Conservation (phyloP, 2,113 vertebrate species). For the Myrmecophaga tridactyla region DNA sequence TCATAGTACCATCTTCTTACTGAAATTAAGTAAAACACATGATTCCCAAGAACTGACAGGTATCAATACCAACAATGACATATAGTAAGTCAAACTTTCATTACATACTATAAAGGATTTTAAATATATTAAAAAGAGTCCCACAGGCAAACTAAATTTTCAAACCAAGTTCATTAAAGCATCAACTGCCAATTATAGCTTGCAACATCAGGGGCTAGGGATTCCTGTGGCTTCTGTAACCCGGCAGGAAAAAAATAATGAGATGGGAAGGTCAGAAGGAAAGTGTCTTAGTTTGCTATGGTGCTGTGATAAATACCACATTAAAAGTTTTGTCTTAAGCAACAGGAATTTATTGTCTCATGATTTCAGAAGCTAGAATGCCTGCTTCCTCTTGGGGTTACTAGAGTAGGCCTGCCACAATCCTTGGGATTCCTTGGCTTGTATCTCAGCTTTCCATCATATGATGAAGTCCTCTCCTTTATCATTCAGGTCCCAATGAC, state of each 20-base stretch:
- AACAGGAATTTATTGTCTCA: no score
- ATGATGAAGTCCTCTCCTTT: no score
- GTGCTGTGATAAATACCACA: no score
- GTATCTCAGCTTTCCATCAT: no score
- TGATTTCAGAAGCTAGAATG: no score
- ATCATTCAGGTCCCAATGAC: no score
- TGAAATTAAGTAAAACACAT: constrained; percentile 72
- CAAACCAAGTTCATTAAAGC: constrained; percentile 28
- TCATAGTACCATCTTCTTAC: constrained; percentile 65
- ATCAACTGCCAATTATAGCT: neutral
- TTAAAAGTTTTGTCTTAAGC: no score
- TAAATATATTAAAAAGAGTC: neutral
- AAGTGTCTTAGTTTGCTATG: neutral
- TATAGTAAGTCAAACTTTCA: neutral
- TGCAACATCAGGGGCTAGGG: neutral
- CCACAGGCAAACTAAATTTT: constrained; percentile 5
- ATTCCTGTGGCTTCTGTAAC: neutral
- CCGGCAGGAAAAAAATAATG: neutral
- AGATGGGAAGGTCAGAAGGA: neutral
- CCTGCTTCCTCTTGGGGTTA: no score
- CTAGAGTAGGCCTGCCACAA: no score
- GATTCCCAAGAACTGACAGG: constrained; percentile 37
- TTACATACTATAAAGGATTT: constrained; percentile 10
- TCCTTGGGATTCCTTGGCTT: no score
- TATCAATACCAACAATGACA: neutral